A percentile compares a stretch with the other conserved stretches of the same genome.
phyloP scores from a whole-genome alignment of 2,888 invertebrate genomes.

The Drosophila suboccidentalis region DNA sequence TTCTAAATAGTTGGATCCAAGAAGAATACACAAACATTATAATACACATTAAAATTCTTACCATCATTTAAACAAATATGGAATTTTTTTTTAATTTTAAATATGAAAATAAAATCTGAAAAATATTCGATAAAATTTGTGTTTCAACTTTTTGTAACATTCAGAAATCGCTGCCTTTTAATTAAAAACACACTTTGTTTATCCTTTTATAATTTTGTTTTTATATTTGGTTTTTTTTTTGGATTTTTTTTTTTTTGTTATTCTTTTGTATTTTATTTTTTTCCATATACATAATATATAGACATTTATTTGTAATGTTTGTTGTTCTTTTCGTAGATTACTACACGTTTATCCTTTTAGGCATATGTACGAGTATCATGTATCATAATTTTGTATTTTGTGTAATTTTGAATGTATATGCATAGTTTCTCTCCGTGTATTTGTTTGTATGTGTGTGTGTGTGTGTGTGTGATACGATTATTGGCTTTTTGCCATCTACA shows the following conservation, averaged over 20 bases:
- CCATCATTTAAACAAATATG: no score
- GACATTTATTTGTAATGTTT: constrained; percentile 71
- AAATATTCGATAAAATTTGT: no score
- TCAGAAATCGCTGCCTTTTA: neutral
- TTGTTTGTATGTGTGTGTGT: constrained; percentile 13
- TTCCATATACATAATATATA: constrained; percentile 68
- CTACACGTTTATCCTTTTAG: constrained; percentile 77
- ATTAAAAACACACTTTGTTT: constrained; percentile 14
- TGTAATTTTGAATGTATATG: constrained; percentile 34
- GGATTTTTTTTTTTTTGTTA: constrained; percentile 36
- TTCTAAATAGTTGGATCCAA: neutral
- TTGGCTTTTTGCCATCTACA: constrained; percentile 53
- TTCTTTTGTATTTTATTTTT: constrained; percentile 49
- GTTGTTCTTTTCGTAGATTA: constrained; percentile 63
- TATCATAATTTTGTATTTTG: constrained; percentile 50
- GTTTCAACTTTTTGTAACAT: no score
- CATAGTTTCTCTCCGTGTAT: constrained; percentile 26
- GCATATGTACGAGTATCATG: constrained; percentile 72
- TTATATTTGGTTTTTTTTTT: constrained; percentile 24
- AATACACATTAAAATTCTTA: no score
- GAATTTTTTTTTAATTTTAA: no score
- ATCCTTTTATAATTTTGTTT: constrained; percentile 36
- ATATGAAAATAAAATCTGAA: no score
- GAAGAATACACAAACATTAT: neutral
- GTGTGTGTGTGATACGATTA: constrained; percentile 48